Evolutionary conservation across 2,888 invertebrate species (phyloP), one percentile per base, ranked within the genome.

Genomic region (Lypha dubia): DNA sequence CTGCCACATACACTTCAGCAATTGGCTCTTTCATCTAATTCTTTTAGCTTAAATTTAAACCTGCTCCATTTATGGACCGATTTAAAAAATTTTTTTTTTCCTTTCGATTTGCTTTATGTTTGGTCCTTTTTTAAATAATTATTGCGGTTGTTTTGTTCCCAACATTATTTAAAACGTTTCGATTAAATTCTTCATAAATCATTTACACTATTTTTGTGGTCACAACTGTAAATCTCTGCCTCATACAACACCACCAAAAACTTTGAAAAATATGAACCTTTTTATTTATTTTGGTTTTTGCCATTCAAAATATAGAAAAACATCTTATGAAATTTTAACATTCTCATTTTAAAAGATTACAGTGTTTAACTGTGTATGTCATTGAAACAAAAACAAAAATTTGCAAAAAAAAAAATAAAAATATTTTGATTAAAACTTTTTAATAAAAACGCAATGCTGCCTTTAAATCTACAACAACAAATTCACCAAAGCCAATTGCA

Each of bases 371-470:
- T n/a, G 9, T 60, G 35, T 62, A 3, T 58, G 17, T 63, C 44
- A 38, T 9, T 46, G 49, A 32, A 60, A 68, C 1, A 67, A 51
- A 53, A 35, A 62, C 20, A 53, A 44, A 62, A 68, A 53, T 6
- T 62, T 20, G 32, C 49, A 62, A 67, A 38, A 73, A 44, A 44
- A n/a, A 68, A 35, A 44, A 13, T 51, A 11, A 6, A 65, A 58
- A 49, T 35, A 24, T 71, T 49, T 80, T 17, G 5, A 49, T 22
- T 67, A 28, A 60, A 17, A 49, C 3, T 58, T 62, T 67, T 63
- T 67, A 46, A 80, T 74, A 46, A 75, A 68, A 83, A 73, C 81
- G 77, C 81, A 68, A 84, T 84, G 84, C 79, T 84, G 70, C 84
- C 84, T 44, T 51, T 84, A 28, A 81, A 81, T 67, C 44, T 84